A percentile compares a stretch with the other conserved stretches of the same genome.
phyloP scores from a whole-genome alignment of 2,888 invertebrate species.

The Scaptomyza tumidula region DNA sequence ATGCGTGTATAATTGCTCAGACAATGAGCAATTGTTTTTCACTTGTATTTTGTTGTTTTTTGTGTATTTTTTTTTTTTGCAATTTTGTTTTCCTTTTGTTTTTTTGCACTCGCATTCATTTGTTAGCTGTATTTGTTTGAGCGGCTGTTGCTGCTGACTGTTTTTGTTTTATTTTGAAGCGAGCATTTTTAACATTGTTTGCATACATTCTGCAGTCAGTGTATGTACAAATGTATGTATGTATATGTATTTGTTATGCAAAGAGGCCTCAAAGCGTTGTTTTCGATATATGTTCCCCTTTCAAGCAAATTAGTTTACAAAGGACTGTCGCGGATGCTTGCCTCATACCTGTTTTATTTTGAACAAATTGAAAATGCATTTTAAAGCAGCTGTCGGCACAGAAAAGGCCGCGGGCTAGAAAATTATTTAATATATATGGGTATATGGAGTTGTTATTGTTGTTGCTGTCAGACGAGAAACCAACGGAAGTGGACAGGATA shows the following conservation, averaged over 20 bases:
- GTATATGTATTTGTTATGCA: constrained; percentile 68
- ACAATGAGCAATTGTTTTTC: constrained; percentile 79
- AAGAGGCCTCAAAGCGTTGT: constrained; percentile 78
- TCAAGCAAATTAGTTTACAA: constrained; percentile 77
- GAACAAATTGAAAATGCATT: constrained; percentile 77
- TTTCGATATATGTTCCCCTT: constrained; percentile 62
- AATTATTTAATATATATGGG: constrained; percentile 62
- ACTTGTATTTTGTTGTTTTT: constrained; percentile 35
- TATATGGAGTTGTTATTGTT: constrained; percentile 39
- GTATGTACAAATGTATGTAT: constrained; percentile 20
- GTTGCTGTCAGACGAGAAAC: constrained; percentile 52
- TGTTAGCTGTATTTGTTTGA: constrained; percentile 21
- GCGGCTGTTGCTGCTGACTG: constrained; percentile 6
- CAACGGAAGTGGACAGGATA: constrained; percentile 45
- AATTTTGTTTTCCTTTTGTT: constrained; percentile 17
- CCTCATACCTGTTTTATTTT: constrained; percentile 21
- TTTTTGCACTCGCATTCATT: constrained; percentile 13
- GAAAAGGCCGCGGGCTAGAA: constrained; percentile 65
- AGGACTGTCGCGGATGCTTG: constrained; percentile 56
- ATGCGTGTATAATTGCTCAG: constrained; percentile 79
- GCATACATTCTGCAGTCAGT: constrained; percentile 73
- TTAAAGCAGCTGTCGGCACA: constrained; percentile 72
- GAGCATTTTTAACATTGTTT: constrained; percentile 70
- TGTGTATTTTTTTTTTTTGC: constrained; percentile 33
- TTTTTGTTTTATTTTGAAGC: constrained; percentile 30